A percentile compares a stretch with the other conserved stretches of the same genome.
phyloP scores from a whole-genome alignment of 1,140 invertebrate genomes.

The Telenomus remus region DNA sequence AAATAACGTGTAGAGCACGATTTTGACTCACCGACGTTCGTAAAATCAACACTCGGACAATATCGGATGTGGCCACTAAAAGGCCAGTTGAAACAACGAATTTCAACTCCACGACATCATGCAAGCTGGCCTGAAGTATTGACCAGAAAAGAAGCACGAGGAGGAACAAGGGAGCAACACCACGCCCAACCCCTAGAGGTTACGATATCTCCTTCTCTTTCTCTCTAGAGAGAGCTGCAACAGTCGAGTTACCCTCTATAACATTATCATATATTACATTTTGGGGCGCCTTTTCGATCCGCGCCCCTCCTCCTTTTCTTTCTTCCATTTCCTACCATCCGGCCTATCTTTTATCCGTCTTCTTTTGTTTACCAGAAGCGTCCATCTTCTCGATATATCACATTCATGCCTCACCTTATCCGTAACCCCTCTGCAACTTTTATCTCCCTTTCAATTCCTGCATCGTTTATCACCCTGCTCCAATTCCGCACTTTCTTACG shows the following conservation, averaged over 20 bases:
- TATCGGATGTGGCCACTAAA: slow-evolving; percentile 35
- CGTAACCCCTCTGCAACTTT: slow-evolving; percentile 16
- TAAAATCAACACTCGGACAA: slow-evolving; percentile 44
- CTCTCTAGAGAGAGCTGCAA: slow-evolving; percentile 50
- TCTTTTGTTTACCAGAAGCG: slow-evolving; percentile 25
- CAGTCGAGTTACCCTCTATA: slow-evolving; percentile 54
- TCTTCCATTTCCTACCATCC: slow-evolving; percentile 14
- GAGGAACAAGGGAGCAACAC: slow-evolving; percentile 61
- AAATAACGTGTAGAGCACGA: slow-evolving; percentile 6
- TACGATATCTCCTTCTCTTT: slow-evolving; percentile 62
- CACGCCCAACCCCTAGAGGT: slow-evolving; percentile 72
- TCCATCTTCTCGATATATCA: slow-evolving; percentile 39
- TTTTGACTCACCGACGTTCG: slow-evolving; percentile 31
- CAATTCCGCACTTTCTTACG: slow-evolving; percentile 21
- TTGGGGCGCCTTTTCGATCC: slow-evolving; percentile 64
- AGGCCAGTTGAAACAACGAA: slow-evolving; percentile 60
- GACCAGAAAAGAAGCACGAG: slow-evolving; percentile 66
- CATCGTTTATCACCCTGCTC: slow-evolving; percentile 31
- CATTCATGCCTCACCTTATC: slow-evolving; percentile 21
- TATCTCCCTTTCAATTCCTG: slow-evolving; percentile 21
- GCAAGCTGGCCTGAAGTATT: slow-evolving; percentile 72
- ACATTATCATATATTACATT: slow-evolving; percentile 74
- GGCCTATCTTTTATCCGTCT: slow-evolving; percentile 34
- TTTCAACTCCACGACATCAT: slow-evolving; percentile 72
- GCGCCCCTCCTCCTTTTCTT: slow-evolving; percentile 33